Evolutionary conservation across 2,797 vertebrate species (phyloP).

Genomic region (Clarias laeviceps): DNA sequence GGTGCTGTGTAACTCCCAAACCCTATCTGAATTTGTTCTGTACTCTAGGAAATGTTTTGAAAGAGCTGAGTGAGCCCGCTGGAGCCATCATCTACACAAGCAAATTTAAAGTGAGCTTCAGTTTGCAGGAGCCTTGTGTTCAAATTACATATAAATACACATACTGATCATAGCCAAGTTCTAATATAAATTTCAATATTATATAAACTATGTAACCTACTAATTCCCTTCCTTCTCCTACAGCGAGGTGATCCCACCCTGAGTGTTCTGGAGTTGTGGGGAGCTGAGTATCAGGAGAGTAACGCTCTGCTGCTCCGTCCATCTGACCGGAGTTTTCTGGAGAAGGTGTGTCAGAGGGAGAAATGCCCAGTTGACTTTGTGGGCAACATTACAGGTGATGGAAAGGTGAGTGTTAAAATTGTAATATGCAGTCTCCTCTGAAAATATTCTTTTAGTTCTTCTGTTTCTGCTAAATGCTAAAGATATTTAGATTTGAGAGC

Average conservation of each 20-base stretch:
- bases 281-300: conserved; percentile 93
- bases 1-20: background rate
- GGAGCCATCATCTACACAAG: conserved; percentile 87
- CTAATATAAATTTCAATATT: too few species aligned
- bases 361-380: conserved; percentile 88
- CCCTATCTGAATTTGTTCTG: conserved; percentile 8
- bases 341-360: conserved; percentile 80
- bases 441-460: background rate
- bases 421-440: background rate
- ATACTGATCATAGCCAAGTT: background rate
- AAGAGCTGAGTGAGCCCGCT: conserved; percentile 88
- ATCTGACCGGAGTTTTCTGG: conserved; percentile 72
- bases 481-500: background rate
- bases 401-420: conserved; percentile 71
- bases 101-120: conserved; percentile 80
- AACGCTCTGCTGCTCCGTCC: conserved; percentile 85
- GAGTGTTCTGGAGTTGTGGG: conserved; percentile 92
- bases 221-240: background rate
- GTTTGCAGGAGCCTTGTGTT: background rate
- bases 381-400: conserved; percentile 84
- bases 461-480: background rate
- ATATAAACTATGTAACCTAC: too few species aligned
- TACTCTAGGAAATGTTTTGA: conserved; percentile 85
- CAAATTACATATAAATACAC: background rate
- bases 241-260: conserved; percentile 89